phyloP scores from a whole-genome alignment of 2,113 vertebrate genomes.

The Fregata magnificens region DNA sequence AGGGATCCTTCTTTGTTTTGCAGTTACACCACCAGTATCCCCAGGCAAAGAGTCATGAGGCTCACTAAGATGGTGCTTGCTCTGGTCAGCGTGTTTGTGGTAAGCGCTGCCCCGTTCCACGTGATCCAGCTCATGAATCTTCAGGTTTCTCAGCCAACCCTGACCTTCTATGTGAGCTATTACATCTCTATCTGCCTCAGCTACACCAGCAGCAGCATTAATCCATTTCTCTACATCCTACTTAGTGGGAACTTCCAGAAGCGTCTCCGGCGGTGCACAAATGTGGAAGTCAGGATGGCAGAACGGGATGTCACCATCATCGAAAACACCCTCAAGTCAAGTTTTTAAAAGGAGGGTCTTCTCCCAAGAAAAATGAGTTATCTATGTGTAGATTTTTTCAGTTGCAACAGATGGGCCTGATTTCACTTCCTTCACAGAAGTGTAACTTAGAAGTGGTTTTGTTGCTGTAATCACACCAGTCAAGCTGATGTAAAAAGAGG shows the following conservation, averaged over 20 bases:
- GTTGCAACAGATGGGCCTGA: not conserved
- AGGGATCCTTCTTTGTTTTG: not conserved
- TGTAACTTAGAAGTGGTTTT: not conserved
- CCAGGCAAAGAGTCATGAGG: conserved; percentile 56
- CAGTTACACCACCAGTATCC: conserved; percentile 48
- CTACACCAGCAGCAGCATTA: conserved; percentile 66
- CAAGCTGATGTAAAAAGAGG: not conserved
- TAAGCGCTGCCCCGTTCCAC: conserved; percentile 60
- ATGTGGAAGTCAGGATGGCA: not conserved
- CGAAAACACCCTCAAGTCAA: conserved; percentile 35
- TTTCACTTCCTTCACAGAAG: not conserved
- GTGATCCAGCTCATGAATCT: conserved; percentile 68
- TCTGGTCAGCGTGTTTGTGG: conserved; percentile 50
- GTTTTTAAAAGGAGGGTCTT: not conserved
- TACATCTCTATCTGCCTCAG: conserved; percentile 71
- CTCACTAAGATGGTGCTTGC: conserved; percentile 65
- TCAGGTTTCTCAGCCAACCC: conserved; percentile 12
- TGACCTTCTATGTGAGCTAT: conserved; percentile 64
- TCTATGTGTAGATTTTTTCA: not conserved
- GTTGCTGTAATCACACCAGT: not conserved
- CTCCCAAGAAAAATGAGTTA: not conserved
- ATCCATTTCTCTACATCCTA: conserved; percentile 69
- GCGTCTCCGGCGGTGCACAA: not conserved
- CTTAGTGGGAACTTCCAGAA: conserved; percentile 71
- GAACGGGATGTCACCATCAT: conserved; percentile 18